phyloP scores from a whole-genome alignment of 1,140 invertebrate genomes.

The Pseudachorutes palmiensis region DNA sequence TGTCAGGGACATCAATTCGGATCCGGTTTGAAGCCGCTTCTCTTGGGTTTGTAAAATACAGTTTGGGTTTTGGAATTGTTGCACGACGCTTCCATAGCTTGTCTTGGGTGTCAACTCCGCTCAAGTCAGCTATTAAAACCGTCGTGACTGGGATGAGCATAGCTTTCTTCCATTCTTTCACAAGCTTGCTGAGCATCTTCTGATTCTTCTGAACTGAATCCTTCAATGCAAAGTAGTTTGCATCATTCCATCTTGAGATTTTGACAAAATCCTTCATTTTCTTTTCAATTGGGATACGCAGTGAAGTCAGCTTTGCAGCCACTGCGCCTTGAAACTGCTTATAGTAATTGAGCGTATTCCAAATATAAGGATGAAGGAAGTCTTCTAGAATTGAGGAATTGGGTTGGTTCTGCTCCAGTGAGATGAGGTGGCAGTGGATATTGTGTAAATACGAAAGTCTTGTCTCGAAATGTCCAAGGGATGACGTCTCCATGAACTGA shows the following conservation, averaged over 20 bases:
- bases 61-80: conserved; percentile 3
- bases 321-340: conserved; percentile 64
- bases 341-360: conserved; percentile 82
- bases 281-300: conserved; percentile 75
- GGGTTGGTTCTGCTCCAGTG: conserved; percentile 15
- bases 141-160: conserved; percentile 19
- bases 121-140: conserved; percentile 23
- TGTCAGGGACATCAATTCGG: not conserved
- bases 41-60: conserved; percentile 17
- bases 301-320: conserved; percentile 52
- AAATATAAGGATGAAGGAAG: conserved; percentile 59
- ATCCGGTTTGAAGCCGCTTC: not conserved
- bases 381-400: conserved; percentile 39
- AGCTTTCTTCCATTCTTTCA: conserved; percentile 56
- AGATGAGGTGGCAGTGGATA: conserved; percentile 64
- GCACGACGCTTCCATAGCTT: conserved; percentile 16
- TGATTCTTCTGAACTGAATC: conserved; percentile 79
- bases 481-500: conserved; percentile 74
- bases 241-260: conserved; percentile 90
- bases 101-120: not conserved
- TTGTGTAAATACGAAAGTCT: conserved; percentile 68
- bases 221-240: conserved; percentile 89
- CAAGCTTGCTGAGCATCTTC: conserved; percentile 72
- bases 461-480: conserved; percentile 70
- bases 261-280: conserved; percentile 88